Evolutionary conservation across 2,113 vertebrate genomes (phyloP), one percentile per base, ranked within the genome.

Genomic region (Myrmecophaga tridactyla): DNA sequence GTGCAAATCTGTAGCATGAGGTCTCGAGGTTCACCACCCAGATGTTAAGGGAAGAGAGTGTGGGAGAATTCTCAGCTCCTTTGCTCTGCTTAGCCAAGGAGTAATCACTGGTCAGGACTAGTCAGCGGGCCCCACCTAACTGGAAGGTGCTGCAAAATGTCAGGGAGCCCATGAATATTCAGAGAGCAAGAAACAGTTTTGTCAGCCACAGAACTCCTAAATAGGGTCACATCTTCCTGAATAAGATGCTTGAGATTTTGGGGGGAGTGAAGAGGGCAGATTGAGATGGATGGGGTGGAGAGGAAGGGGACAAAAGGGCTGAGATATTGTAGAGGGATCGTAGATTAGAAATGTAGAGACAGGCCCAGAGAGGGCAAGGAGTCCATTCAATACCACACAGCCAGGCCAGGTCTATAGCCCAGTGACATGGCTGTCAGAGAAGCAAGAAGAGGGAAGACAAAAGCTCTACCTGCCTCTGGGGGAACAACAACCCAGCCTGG

Each of bases 141-240:
- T 67, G 39, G 58, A 70, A 91, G 21, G 2, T 62, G n/a, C 39
- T 82, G n/a, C 39, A 86, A 69, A 92, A 34, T 46, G 21, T 53
- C 36, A 15, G 36, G 17, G 72, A 87, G 14, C 8, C 6, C 46
- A 31, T 4, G 11, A 29, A 36, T 72, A 80, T 39, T 84, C 48
- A 93, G 83, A 80, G 39, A 80, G 46, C 43, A 41, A 97, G 72
- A 92, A 48, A 27, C 7, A 29, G 23, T 67, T 86, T 92, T 43
- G 6, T 21, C 21, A 21, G 56, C 27, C 46, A 25, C 6, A 39
- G 18, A 51, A 41, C 23, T 86, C 84, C 29, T 70, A 53, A 86
- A 75, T 43, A 7, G 0, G 34, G 56, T 46, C 41, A 81, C 80
- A 56, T 4, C 65, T 89, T 72, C 27, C 72, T 14, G 34, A 27